A percentile compares a stretch with the other conserved stretches of the same genome.
These are phyloP conservation scores for Drosophila littoralis DNA, from an alignment of 1,140 invertebrate species.

Conservation along the genomic window DNA sequence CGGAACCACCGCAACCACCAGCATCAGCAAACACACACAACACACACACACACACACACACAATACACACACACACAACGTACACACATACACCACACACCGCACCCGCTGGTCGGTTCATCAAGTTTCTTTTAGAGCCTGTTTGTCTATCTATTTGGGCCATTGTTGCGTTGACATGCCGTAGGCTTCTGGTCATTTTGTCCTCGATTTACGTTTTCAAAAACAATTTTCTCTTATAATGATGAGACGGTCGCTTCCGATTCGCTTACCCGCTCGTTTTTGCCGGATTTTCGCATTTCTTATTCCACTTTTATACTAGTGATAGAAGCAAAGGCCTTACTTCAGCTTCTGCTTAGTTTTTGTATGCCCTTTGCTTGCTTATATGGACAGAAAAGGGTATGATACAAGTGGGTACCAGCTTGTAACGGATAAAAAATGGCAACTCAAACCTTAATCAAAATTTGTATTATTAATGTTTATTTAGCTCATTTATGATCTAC, in stretches of 20 bases:
- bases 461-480: too few species aligned
- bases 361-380: not conserved
- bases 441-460: too few species aligned
- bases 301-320: conserved; percentile 23
- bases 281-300: conserved; percentile 23
- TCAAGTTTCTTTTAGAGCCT: conserved; percentile 19
- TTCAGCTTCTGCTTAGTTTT: not conserved
- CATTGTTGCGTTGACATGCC: conserved; percentile 57
- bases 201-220: conserved; percentile 73
- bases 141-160: conserved; percentile 61
- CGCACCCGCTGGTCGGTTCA: not conserved
- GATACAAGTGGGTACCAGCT: not conserved
- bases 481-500: not conserved
- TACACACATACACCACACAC: not conserved
- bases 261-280: conserved; percentile 47
- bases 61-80: not conserved
- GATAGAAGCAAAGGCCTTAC: conserved; percentile 18
- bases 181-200: conserved; percentile 67
- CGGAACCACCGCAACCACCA: conserved; percentile 16
- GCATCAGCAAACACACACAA: conserved; percentile 7
- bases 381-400: not conserved
- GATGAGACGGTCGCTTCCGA: conserved; percentile 56
- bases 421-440: not conserved
- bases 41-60: conserved; percentile 1
- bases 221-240: conserved; percentile 71